Percentiles rank a stretch among this genome's conserved stretches.
Evolutionary conservation across 2,113 vertebrate species (phyloP).

Genomic region (Regulus satrapa): DNA sequence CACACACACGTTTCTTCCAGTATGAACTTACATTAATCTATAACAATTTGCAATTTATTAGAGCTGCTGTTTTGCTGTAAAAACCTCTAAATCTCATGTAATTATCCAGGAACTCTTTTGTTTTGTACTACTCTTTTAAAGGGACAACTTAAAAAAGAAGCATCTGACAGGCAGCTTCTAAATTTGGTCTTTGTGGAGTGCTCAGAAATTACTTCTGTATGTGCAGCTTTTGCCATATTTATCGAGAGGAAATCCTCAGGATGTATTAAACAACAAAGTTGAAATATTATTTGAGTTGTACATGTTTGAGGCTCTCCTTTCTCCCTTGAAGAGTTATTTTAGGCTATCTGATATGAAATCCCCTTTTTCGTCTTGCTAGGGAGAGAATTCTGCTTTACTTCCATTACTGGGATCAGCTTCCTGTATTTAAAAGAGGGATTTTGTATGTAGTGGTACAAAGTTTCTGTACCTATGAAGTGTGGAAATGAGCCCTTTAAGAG

Average conservation of each 20-base stretch:
- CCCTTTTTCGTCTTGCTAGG: neutral
- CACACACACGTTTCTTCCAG: neutral
- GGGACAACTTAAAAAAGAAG: neutral
- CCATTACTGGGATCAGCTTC: neutral
- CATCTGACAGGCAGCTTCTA: neutral
- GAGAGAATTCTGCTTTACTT: neutral
- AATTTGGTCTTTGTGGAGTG: neutral
- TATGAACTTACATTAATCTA: neutral
- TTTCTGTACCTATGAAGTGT: neutral
- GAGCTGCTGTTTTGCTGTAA: neutral
- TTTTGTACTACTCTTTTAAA: neutral
- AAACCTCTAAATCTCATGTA: neutral
- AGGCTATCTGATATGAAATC: neutral
- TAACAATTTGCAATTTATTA: neutral
- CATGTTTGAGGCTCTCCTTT: neutral
- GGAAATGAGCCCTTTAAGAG: neutral
- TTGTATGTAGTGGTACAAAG: neutral
- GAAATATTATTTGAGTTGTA: neutral
- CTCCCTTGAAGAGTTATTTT: conserved; percentile 12
- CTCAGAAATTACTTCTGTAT: neutral
- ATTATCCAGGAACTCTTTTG: neutral
- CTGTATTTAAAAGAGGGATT: neutral
- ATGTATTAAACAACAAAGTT: conserved; percentile 39
- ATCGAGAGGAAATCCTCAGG: conserved; percentile 56
- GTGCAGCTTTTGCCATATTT: conserved; percentile 26